phyloP scores from a whole-genome alignment of 2,888 invertebrate species.

The Chironomus riparius region DNA sequence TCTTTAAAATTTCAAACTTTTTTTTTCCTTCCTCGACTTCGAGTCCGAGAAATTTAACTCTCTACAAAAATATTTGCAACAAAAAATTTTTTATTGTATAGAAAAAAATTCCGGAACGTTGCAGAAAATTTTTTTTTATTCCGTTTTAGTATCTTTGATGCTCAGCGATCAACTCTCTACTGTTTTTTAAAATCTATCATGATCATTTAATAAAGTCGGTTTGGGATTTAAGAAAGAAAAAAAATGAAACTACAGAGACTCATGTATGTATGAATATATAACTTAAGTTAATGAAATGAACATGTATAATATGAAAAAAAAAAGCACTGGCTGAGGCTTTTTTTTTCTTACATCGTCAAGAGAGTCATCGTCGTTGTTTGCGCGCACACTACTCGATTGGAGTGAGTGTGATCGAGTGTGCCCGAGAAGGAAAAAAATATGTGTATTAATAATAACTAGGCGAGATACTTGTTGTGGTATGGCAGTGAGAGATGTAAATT shows the following conservation, averaged over 20 bases:
- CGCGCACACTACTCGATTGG: background rate
- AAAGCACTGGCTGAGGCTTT: slow-evolving; percentile 2
- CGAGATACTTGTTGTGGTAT: background rate
- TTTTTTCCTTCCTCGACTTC: too few species aligned
- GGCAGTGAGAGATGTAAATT: too few species aligned
- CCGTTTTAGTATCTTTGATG: slow-evolving; percentile 23
- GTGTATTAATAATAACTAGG: background rate
- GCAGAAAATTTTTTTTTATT: background rate
- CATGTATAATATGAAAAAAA: slow-evolving; percentile 11
- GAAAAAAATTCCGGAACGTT: background rate
- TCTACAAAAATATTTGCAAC: too few species aligned
- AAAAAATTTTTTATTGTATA: too few species aligned
- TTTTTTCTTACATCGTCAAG: slow-evolving; percentile 10
- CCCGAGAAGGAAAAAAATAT: slow-evolving; percentile 4
- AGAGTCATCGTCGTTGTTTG: slow-evolving; percentile 14
- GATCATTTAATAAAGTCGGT: slow-evolving; percentile 28
- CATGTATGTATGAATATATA: slow-evolving; percentile 25
- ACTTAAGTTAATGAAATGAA: slow-evolving; percentile 21
- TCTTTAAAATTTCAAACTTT: too few species aligned
- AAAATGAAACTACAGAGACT: slow-evolving; percentile 19
- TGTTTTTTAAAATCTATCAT: slow-evolving; percentile 29
- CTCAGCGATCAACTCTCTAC: slow-evolving; percentile 31
- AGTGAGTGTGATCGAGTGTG: background rate
- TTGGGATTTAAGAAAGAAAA: slow-evolving; percentile 25
- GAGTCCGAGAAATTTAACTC: too few species aligned